Percentiles rank a stretch among this genome's conserved stretches.
These are phyloP conservation scores for Lichenostomus cassidix DNA, from an alignment of 2,113 vertebrate genomes.

Conservation along the genomic window DNA sequence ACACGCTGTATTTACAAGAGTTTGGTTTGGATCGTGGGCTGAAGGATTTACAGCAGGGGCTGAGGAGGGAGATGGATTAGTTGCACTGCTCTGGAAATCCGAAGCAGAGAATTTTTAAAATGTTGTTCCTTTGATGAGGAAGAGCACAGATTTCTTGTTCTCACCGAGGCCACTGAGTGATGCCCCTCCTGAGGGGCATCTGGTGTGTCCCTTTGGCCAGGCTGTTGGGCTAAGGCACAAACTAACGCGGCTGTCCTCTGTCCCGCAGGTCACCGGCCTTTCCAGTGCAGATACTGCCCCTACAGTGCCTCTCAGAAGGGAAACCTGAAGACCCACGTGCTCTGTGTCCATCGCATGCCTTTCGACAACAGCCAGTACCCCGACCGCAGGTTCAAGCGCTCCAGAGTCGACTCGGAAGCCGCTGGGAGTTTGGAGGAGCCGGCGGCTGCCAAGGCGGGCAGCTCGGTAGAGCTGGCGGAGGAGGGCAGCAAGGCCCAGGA, in stretches of 20 bases:
- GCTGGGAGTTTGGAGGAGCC: conserved; percentile 76
- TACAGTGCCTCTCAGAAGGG: conserved; percentile 97
- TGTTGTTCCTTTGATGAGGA: not conserved
- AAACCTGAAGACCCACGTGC: conserved; percentile 94
- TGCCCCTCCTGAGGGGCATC: not conserved
- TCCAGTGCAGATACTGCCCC: conserved; percentile 91
- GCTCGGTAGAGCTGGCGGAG: conserved; percentile 60
- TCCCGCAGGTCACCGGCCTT: conserved; percentile 84
- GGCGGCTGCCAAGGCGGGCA: conserved; percentile 49
- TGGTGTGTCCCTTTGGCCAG: fast-evolving
- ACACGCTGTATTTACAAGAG: not conserved
- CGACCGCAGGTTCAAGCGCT: conserved; percentile 92
- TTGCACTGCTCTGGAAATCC: not conserved
- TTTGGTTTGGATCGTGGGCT: not conserved
- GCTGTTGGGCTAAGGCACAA: not conserved
- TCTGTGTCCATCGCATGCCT: conserved; percentile 94
- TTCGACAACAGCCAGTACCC: conserved; percentile 97
- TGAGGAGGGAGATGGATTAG: not conserved
- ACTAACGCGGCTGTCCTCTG: conserved; percentile 52
- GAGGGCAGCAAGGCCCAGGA: conserved; percentile 69
- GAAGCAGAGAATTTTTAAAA: not conserved
- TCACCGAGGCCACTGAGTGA: fast-evolving
- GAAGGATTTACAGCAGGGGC: not conserved
- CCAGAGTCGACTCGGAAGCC: conserved; percentile 78
- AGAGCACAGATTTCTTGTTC: not conserved